These are phyloP conservation scores for Polydrusus cervinus DNA, from an alignment of 2,888 invertebrate species.

Conservation along the genomic window DNA sequence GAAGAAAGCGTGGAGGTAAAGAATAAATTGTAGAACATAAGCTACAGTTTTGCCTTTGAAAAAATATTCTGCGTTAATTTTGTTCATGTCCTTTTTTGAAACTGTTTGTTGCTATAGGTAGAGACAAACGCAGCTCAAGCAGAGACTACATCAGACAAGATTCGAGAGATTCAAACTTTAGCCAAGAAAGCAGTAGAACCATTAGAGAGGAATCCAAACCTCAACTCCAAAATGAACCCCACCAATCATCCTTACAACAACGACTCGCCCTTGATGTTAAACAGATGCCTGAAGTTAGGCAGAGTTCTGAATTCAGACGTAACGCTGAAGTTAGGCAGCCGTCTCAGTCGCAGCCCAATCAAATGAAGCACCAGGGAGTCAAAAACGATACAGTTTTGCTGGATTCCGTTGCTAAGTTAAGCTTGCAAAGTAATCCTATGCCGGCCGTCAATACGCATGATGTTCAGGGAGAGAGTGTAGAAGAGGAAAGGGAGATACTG, in stretches of 20 bases:
- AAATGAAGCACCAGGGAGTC: neutral
- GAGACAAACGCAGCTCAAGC: constrained; percentile 56
- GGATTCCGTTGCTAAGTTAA: neutral
- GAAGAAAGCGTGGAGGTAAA: constrained; percentile 46
- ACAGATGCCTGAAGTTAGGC: neutral
- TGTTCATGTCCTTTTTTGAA: too few relatives aligned
- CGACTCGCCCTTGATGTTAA: neutral
- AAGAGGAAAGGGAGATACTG: constrained; percentile 39
- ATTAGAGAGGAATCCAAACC: constrained; percentile 20
- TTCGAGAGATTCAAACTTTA: constrained; percentile 38
- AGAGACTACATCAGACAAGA: constrained; percentile 50
- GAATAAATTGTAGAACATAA: neutral
- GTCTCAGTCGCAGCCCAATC: neutral
- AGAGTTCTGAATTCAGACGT: neutral
- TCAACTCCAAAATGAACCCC: neutral
- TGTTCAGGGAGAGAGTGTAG: constrained; percentile 1
- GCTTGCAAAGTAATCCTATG: neutral
- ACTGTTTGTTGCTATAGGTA: constrained; percentile 35
- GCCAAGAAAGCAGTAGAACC: constrained; percentile 23
- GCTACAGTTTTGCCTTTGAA: too few relatives aligned
- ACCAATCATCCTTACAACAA: constrained; percentile 1
- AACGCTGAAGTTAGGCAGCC: neutral
- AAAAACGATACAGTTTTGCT: neutral
- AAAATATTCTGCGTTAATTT: too few relatives aligned
- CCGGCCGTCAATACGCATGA: neutral